Evolutionary conservation across 2,113 vertebrate species (phyloP), one percentile per base, ranked within the genome.

Genomic region (Bettongia penicillata): DNA sequence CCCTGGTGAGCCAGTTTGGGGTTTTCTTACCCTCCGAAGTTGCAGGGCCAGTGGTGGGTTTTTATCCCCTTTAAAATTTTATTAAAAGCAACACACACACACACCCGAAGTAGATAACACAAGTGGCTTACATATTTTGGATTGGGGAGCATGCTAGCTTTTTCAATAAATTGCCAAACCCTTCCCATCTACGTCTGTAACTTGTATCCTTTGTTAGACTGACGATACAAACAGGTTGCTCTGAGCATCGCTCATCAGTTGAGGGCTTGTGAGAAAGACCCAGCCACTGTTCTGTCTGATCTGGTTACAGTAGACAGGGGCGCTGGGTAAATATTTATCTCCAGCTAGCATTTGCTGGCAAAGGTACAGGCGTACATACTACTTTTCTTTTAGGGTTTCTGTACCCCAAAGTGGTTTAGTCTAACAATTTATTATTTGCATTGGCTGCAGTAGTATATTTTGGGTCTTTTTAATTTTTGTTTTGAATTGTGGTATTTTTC

Each of bases 341-440:
- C 31, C 19, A 31, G 11, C 31, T 52, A 51, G 6, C 51, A n/a
- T 95, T 91, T 95, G 10, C 57, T 84, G 7, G 8, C 51, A 37
- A 0, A 51, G 53, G 37, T 90, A 48, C 51, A 28, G 14, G 9
- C 53, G 37, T 50, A 90, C 57, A 0, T 95, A 23, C 31, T 90
- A 90, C 37, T 55, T 96, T 91, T 94, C 31, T 90, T 94, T 1
- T 51, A 43, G 48, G 23, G 9, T 91, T 97, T 93, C 52, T 93
- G 19, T 52, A 84, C 51, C 57, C 94, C n/a, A 92, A 51, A 84
- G 14, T 93, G 89, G n/a, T 94, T 93, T 84, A 61, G 48, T 23
- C 24, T 53, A 53, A 25, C 55, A 49, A 51, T 23, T 84, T 51
- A 28, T 24, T 55, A 28, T 89, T 90, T 89, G 49, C 47, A 77